phyloP scores from a whole-genome alignment of 2,888 invertebrate species.

The Xylophagus ater region DNA sequence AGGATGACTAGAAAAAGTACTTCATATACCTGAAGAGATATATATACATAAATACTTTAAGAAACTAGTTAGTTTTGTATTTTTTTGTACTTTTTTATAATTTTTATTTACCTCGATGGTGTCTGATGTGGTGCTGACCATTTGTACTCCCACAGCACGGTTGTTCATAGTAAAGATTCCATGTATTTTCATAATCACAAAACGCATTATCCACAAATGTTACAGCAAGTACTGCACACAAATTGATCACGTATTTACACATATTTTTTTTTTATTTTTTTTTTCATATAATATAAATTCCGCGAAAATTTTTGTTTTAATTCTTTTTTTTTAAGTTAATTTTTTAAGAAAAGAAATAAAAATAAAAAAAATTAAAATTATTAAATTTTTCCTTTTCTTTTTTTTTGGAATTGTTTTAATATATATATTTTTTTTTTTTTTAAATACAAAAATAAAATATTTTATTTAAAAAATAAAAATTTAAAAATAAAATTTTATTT shows the following conservation, averaged over 20 bases:
- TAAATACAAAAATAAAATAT: too few species aligned
- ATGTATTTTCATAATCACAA: constrained; percentile 51
- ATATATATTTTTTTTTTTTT: too few species aligned
- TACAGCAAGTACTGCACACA: constrained; percentile 22
- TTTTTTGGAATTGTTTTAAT: too few species aligned
- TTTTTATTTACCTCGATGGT: constrained; percentile 65
- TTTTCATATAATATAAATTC: neutral
- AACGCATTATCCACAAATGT: constrained; percentile 37
- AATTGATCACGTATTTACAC: constrained; percentile 18
- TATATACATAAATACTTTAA: neutral
- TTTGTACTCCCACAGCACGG: constrained; percentile 54
- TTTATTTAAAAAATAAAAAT: too few species aligned
- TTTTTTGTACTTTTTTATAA: too few species aligned
- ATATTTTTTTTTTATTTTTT: constrained; percentile 11
- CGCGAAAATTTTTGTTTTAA: too few species aligned
- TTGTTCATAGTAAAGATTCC: constrained; percentile 63
- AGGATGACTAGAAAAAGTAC: neutral
- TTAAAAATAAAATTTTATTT: too few species aligned
- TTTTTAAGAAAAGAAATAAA: too few species aligned
- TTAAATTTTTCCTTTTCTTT: constrained; percentile 1
- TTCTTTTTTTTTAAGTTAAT: too few species aligned
- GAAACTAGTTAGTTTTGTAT: neutral
- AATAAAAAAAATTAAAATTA: too few species aligned
- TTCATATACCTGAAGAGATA: neutral
- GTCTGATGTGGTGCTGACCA: constrained; percentile 55